Percentiles rank a stretch among this genome's conserved stretches.
phyloP scores from a whole-genome alignment of 2,113 vertebrate species.

The Oenanthe oenanthe region DNA sequence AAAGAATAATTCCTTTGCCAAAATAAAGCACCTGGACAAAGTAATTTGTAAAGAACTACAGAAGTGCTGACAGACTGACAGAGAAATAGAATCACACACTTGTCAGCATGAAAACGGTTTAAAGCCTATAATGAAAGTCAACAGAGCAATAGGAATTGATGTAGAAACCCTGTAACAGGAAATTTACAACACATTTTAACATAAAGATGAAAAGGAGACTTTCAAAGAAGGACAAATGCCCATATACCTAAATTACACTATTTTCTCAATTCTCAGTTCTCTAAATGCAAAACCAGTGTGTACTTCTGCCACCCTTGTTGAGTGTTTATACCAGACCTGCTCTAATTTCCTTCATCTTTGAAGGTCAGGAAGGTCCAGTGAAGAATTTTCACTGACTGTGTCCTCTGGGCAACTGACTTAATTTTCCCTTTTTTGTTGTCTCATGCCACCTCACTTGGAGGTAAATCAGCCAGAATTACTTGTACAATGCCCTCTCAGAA shows the following conservation, averaged over 20 bases:
- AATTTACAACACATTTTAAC: background rate
- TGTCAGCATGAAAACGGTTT: background rate
- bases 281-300: background rate
- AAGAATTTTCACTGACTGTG: background rate
- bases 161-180: background rate
- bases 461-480: background rate
- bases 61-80: background rate
- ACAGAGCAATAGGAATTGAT: background rate
- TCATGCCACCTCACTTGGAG: background rate
- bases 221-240: background rate
- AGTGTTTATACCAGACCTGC: background rate
- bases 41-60: background rate
- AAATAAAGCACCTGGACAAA: constrained; percentile 4
- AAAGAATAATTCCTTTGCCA: background rate
- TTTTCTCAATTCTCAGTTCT: background rate
- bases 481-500: background rate
- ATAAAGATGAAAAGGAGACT: background rate
- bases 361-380: background rate
- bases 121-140: background rate
- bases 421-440: background rate
- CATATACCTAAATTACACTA: background rate
- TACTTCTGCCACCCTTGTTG: background rate
- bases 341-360: background rate
- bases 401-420: background rate
- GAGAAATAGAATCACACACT: background rate